Percentiles rank a stretch among this genome's conserved stretches.
These are phyloP conservation scores for Metalampra italica DNA, from an alignment of 2,888 invertebrate genomes.

Conservation along the genomic window DNA sequence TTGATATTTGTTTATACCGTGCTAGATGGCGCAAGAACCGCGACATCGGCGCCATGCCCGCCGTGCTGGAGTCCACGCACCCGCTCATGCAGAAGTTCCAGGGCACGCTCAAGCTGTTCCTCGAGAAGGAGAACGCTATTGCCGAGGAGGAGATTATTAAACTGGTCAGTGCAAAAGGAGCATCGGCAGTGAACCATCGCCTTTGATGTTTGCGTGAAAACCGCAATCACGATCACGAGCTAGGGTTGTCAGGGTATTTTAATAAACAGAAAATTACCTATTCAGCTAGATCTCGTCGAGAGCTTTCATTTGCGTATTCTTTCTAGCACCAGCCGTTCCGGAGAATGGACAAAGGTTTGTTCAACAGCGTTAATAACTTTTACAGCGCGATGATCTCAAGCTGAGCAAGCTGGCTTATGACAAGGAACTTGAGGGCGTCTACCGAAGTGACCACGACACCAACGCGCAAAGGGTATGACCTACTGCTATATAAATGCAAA, in stretches of 20 bases:
- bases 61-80: slow-evolving; percentile 84
- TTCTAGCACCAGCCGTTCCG: too few relatives aligned
- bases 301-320: too few relatives aligned
- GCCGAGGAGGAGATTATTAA: slow-evolving; percentile 83
- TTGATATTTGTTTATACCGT: not conserved
- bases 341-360: too few relatives aligned
- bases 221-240: too few relatives aligned
- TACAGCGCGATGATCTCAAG: slow-evolving; percentile 55
- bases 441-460: slow-evolving; percentile 78
- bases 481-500: too few relatives aligned
- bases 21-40: slow-evolving; percentile 57
- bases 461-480: slow-evolving; percentile 78
- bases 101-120: slow-evolving; percentile 81
- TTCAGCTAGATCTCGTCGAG: too few relatives aligned
- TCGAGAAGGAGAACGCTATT: slow-evolving; percentile 81
- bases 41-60: slow-evolving; percentile 56
- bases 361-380: slow-evolving; percentile 12
- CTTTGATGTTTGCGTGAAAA: too few relatives aligned
- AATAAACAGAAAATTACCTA: too few relatives aligned
- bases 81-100: slow-evolving; percentile 87
- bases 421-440: slow-evolving; percentile 76
- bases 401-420: slow-evolving; percentile 58
- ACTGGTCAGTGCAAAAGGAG: slow-evolving; percentile 74
- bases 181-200: too few relatives aligned
- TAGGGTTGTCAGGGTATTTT: too few relatives aligned